Percentiles rank a stretch among this genome's conserved stretches.
These are phyloP conservation scores for Lasioglossum morio DNA, from an alignment of 2,888 invertebrate species.

Conservation along the genomic window DNA sequence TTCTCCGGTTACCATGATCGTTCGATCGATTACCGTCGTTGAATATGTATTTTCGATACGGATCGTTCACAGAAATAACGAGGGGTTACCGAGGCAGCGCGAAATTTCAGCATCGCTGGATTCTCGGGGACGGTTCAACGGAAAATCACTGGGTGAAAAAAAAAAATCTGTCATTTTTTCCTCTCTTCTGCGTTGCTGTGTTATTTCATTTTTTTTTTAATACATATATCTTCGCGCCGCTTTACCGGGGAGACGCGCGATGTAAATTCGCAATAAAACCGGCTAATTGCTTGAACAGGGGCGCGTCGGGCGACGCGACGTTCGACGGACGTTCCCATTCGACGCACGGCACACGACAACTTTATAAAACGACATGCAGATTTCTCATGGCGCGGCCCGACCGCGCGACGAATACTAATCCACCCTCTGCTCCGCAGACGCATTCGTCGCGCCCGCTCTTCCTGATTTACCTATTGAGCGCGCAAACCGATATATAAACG, in stretches of 20 bases:
- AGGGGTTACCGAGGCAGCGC: not conserved
- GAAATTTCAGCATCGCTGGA: constrained; percentile 13
- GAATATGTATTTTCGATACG: constrained; percentile 24
- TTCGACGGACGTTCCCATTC: constrained; percentile 48
- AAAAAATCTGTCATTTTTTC: not conserved
- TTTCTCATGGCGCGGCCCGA: constrained; percentile 37
- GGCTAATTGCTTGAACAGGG: constrained; percentile 37
- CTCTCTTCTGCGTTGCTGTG: not conserved
- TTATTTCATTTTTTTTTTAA: not conserved
- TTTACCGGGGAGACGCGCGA: not conserved
- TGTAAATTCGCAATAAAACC: constrained; percentile 11
- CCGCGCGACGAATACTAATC: constrained; percentile 61
- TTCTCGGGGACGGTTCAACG: constrained; percentile 4
- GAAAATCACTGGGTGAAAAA: not conserved
- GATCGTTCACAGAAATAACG: constrained; percentile 25
- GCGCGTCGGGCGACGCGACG: constrained; percentile 23
- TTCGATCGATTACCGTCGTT: constrained; percentile 20
- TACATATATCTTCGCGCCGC: not conserved
- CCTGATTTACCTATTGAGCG: constrained; percentile 63
- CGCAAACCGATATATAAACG: constrained; percentile 40
- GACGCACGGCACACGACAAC: constrained; percentile 45
- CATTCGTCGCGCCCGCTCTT: constrained; percentile 44
- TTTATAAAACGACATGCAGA: constrained; percentile 67
- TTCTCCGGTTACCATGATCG: constrained; percentile 11
- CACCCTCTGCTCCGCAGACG: constrained; percentile 33